Conservation (phyloP, 2,888 invertebrate genomes). For the Caenorhabditis sulstoni region DNA sequence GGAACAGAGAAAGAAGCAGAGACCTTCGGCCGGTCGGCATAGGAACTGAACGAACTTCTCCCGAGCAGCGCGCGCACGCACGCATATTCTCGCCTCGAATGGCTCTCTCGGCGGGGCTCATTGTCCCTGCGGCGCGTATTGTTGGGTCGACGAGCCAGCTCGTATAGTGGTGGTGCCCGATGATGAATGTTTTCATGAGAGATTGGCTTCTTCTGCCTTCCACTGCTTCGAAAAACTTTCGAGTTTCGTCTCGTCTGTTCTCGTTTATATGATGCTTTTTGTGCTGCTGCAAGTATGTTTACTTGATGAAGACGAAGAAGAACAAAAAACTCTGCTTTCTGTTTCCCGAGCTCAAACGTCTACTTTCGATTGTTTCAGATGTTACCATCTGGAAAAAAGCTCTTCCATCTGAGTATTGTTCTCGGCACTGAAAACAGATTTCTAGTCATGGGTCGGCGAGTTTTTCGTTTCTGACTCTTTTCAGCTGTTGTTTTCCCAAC, state of each 20-base stretch:
- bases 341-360: not conserved
- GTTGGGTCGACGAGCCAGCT: constrained; percentile 34
- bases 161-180: constrained; percentile 47
- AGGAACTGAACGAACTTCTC: constrained; percentile 36
- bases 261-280: constrained; percentile 17
- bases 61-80: constrained; percentile 10
- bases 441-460: too few relatives aligned
- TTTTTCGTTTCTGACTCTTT: too few relatives aligned
- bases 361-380: not conserved
- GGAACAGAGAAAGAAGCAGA: constrained; percentile 12
- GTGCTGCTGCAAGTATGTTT: constrained; percentile 3
- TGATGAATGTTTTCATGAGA: constrained; percentile 56
- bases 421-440: too few relatives aligned
- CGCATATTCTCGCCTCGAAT: constrained; percentile 15
- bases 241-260: constrained; percentile 20
- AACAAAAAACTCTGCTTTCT: not conserved
- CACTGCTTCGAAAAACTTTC: constrained; percentile 30
- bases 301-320: not conserved
- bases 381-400: not conserved
- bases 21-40: constrained; percentile 18
- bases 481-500: too few relatives aligned
- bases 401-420: too few relatives aligned
- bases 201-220: constrained; percentile 21
- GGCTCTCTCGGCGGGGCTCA: constrained; percentile 36
- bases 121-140: constrained; percentile 49